These are phyloP conservation scores for Drosophila novamexicana DNA, from an alignment of 1,140 invertebrate genomes.

Conservation along the genomic window DNA sequence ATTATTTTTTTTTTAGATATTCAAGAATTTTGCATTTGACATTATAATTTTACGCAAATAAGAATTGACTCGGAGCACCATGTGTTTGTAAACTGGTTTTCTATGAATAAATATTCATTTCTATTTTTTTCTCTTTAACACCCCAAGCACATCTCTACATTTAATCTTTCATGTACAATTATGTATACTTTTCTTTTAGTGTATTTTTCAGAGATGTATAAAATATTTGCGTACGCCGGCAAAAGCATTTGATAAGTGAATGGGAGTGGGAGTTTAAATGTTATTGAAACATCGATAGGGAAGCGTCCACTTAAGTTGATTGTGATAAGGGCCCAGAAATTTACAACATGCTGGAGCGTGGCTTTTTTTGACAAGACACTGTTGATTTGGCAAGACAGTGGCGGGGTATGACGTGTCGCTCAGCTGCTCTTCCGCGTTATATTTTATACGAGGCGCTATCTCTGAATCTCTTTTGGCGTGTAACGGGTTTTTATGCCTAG, in stretches of 20 bases:
- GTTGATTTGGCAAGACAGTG: constrained; percentile 55
- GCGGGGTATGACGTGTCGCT: constrained; percentile 65
- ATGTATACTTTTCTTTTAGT: not conserved
- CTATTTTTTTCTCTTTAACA: no score
- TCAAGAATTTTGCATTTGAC: no score
- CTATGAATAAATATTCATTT: no score
- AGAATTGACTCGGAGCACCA: no score
- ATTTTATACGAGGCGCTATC: constrained; percentile 22
- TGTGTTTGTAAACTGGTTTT: no score
- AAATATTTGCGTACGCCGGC: constrained; percentile 12
- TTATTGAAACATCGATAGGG: constrained; percentile 34
- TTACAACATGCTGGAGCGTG: constrained; percentile 61
- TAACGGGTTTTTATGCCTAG: constrained; percentile 68
- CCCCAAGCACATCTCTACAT: no score
- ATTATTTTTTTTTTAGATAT: no score
- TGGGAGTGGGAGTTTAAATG: constrained; percentile 6
- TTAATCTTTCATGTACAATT: no score
- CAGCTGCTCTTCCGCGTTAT: constrained; percentile 40
- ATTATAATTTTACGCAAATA: no score
- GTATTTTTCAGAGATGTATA: not conserved
- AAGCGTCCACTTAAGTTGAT: constrained; percentile 35
- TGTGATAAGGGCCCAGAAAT: constrained; percentile 59
- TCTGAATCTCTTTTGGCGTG: constrained; percentile 30
- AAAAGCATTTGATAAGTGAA: constrained; percentile 26
- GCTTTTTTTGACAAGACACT: constrained; percentile 55